These are phyloP conservation scores for Lottia gigantea DNA, from an alignment of 2,888 invertebrate species.

Conservation along the genomic window DNA sequence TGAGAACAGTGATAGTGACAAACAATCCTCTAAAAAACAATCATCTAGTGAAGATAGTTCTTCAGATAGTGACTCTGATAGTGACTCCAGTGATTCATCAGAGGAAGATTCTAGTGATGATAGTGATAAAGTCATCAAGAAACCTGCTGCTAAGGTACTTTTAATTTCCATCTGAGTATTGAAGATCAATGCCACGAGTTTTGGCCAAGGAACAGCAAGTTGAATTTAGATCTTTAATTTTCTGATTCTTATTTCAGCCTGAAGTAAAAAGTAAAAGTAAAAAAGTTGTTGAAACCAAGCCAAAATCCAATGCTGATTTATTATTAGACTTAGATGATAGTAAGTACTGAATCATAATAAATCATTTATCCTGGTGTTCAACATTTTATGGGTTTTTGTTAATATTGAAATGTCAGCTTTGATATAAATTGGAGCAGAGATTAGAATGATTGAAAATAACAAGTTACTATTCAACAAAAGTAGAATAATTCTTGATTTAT, in stretches of 20 bases:
- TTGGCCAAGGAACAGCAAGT: too few relatives aligned
- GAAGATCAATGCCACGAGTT: too few relatives aligned
- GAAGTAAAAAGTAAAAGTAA: neutral
- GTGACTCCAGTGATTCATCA: slow-evolving; percentile 28
- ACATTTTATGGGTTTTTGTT: too few relatives aligned
- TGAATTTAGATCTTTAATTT: too few relatives aligned
- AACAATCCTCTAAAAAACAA: slow-evolving; percentile 17
- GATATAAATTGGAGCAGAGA: too few relatives aligned
- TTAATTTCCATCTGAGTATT: too few relatives aligned
- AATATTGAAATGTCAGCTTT: too few relatives aligned
- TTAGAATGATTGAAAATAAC: too few relatives aligned
- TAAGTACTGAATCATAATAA: slow-evolving; percentile 70
- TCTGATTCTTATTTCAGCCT: neutral
- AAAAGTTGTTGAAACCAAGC: slow-evolving; percentile 15
- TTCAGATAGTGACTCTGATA: slow-evolving; percentile 40
- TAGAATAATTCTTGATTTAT: too few relatives aligned
- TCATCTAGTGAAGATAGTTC: slow-evolving; percentile 33
- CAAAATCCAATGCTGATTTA: slow-evolving; percentile 73
- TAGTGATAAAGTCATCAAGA: slow-evolving; percentile 10
- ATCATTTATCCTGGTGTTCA: neutral
- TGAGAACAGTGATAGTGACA: slow-evolving; percentile 23
- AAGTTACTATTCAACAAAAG: too few relatives aligned
- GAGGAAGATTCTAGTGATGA: slow-evolving; percentile 23
- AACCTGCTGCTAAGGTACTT: too few relatives aligned
- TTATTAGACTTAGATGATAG: slow-evolving; percentile 83